Evolutionary conservation across 2,888 invertebrate genomes (phyloP).

Genomic region (Mythimna impura): DNA sequence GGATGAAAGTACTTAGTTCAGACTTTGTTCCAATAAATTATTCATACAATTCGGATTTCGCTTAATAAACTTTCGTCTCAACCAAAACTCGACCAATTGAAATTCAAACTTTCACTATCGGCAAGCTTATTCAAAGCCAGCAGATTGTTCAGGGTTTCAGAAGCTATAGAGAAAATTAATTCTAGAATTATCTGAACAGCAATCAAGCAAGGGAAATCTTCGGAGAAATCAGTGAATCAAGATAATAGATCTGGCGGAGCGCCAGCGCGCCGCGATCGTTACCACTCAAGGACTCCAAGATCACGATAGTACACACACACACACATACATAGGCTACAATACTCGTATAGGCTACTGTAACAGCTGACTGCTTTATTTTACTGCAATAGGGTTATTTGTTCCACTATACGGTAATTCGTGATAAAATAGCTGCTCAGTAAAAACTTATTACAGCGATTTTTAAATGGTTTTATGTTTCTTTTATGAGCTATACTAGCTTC

Average conservation of each 20-base stretch:
- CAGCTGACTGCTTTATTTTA: slow-evolving; percentile 70
- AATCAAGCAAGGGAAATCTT: slow-evolving; percentile 59
- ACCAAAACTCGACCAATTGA: slow-evolving; percentile 15
- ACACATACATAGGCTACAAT: slow-evolving; percentile 46
- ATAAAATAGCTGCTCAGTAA: not conserved
- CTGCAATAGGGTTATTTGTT: slow-evolving; percentile 41
- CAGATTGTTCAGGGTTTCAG: slow-evolving; percentile 27
- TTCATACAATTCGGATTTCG: not conserved
- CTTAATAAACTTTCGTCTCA: not conserved
- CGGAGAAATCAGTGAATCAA: slow-evolving; percentile 65
- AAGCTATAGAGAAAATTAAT: slow-evolving; percentile 28
- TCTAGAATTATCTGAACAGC: slow-evolving; percentile 45
- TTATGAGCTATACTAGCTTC: not conserved
- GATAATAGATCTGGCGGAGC: slow-evolving; percentile 74
- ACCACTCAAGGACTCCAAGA: slow-evolving; percentile 74
- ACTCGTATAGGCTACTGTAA: slow-evolving; percentile 48
- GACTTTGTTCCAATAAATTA: slow-evolving; percentile 1
- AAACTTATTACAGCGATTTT: not conserved
- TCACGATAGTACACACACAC: slow-evolving; percentile 63
- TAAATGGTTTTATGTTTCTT: not conserved
- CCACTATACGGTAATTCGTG: not conserved
- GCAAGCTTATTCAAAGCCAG: slow-evolving; percentile 11
- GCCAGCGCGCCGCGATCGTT: slow-evolving; percentile 78
- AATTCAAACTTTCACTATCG: slow-evolving; percentile 18
- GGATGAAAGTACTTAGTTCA: not conserved